A percentile compares a stretch with the other conserved stretches of the same genome.
Conservation (phyloP, 2,113 vertebrate genomes). For the Corydoras sp. region DNA sequence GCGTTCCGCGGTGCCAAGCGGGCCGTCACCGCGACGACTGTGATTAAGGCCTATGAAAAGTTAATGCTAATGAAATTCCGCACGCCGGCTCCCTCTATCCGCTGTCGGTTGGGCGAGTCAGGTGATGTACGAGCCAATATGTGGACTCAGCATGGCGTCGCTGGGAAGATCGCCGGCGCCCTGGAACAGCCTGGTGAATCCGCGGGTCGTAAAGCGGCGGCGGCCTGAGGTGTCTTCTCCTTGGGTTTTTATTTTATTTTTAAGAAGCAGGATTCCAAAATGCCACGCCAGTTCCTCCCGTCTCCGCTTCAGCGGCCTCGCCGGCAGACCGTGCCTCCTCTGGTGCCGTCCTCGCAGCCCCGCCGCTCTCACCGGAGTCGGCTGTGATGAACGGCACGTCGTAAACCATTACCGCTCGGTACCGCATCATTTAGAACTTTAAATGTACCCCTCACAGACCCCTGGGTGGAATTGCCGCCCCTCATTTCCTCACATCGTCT, state of each 20-base stretch:
- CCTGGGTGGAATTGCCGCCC: background rate
- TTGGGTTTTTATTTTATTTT: too few relatives aligned
- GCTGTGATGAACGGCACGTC: slow-evolving; percentile 41
- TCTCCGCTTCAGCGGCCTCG: slow-evolving; percentile 59
- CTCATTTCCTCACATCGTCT: too few relatives aligned
- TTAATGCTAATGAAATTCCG: slow-evolving; percentile 63
- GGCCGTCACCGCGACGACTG: slow-evolving; percentile 23
- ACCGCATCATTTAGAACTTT: background rate
- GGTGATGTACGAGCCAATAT: slow-evolving; percentile 78
- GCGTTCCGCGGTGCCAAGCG: background rate
- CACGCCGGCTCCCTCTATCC: slow-evolving; percentile 51
- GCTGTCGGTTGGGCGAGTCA: slow-evolving; percentile 63
- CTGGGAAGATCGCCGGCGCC: slow-evolving; percentile 74
- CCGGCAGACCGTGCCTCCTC: slow-evolving; percentile 13
- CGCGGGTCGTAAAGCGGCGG: slow-evolving; percentile 69
- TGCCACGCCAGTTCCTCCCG: slow-evolving; percentile 57
- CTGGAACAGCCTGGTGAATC: slow-evolving; percentile 71
- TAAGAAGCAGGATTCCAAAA: slow-evolving; percentile 57
- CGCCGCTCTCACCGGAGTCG: background rate
- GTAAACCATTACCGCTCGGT: slow-evolving; percentile 1
- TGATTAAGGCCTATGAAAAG: slow-evolving; percentile 52
- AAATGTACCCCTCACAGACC: background rate
- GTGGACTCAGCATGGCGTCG: slow-evolving; percentile 66
- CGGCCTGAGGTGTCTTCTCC: slow-evolving; percentile 55
- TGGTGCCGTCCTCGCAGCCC: background rate